Evolutionary conservation across 2,113 vertebrate species (phyloP).

Genomic region (Colinus virginianus): DNA sequence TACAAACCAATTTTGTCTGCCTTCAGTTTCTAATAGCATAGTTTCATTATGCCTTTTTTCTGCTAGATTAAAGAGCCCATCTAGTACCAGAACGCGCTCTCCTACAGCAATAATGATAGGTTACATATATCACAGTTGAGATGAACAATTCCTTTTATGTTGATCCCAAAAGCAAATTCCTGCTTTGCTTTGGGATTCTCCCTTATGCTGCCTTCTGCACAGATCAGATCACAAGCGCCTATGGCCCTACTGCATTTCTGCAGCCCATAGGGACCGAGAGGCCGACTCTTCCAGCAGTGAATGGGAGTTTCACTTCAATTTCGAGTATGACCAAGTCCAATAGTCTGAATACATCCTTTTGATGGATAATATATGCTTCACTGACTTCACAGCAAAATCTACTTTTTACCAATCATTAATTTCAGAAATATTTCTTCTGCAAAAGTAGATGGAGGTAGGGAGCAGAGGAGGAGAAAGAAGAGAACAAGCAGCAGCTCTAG

Average conservation of each 20-base stretch:
- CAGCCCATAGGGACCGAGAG: not conserved
- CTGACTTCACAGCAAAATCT: not conserved
- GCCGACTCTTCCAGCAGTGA: not conserved
- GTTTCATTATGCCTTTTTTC: not conserved
- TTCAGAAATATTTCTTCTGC: not conserved
- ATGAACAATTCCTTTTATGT: not conserved
- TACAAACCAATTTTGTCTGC: not conserved
- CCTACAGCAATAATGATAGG: not conserved
- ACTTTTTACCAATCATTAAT: not conserved
- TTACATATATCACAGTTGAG: not conserved
- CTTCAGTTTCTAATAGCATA: not conserved
- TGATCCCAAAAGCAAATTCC: not conserved
- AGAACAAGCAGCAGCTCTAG: not conserved
- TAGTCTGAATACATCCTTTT: not conserved
- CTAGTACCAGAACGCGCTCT: not conserved
- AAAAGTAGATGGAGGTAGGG: not conserved
- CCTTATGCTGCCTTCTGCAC: not conserved
- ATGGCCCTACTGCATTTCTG: not conserved
- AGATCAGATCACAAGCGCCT: not conserved
- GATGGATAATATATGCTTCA: not conserved
- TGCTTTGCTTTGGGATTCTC: not conserved
- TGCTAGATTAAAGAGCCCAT: not conserved
- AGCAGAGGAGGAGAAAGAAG: not conserved
- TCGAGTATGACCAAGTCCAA: not conserved
- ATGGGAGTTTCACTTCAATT: accelerated